These are phyloP conservation scores for Ommatoiulus sabulosus DNA, from an alignment of 2,888 invertebrate genomes.

Conservation along the genomic window DNA sequence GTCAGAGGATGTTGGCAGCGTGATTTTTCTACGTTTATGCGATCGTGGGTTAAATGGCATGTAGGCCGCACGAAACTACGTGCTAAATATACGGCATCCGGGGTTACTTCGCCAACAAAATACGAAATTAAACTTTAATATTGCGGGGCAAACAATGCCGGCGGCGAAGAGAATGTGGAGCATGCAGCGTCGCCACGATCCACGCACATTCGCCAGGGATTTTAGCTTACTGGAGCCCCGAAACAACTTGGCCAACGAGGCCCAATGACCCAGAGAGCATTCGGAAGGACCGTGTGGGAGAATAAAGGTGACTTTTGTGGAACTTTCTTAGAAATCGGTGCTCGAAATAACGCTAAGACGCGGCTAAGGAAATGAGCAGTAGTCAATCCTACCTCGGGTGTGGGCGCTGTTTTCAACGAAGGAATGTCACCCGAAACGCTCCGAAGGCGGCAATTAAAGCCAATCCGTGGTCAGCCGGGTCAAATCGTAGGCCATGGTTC, in stretches of 20 bases:
- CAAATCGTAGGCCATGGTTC: constrained; percentile 11
- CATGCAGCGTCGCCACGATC: not conserved
- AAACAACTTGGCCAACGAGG: not conserved
- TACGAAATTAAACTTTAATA: not conserved
- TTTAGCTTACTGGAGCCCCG: too few species aligned
- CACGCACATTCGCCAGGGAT: not conserved
- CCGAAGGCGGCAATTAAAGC: not conserved
- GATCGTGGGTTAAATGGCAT: not conserved
- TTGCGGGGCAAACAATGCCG: not conserved
- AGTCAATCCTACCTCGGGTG: constrained; percentile 46
- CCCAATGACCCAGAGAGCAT: not conserved
- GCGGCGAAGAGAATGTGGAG: not conserved
- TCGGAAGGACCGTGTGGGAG: not conserved
- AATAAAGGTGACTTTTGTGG: not conserved
- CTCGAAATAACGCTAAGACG: not conserved
- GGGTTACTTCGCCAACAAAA: not conserved
- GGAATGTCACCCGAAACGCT: not conserved
- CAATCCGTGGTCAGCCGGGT: constrained; percentile 37
- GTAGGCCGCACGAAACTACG: not conserved
- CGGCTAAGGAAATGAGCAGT: not conserved
- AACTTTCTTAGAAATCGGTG: not conserved
- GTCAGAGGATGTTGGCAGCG: not conserved
- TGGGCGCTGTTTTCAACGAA: constrained; percentile 35
- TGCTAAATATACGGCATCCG: not conserved
- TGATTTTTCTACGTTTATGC: not conserved